Percentiles rank a stretch among this genome's conserved stretches.
Evolutionary conservation across 2,113 vertebrate genomes (phyloP).

Genomic region (Halichoerus grypus): DNA sequence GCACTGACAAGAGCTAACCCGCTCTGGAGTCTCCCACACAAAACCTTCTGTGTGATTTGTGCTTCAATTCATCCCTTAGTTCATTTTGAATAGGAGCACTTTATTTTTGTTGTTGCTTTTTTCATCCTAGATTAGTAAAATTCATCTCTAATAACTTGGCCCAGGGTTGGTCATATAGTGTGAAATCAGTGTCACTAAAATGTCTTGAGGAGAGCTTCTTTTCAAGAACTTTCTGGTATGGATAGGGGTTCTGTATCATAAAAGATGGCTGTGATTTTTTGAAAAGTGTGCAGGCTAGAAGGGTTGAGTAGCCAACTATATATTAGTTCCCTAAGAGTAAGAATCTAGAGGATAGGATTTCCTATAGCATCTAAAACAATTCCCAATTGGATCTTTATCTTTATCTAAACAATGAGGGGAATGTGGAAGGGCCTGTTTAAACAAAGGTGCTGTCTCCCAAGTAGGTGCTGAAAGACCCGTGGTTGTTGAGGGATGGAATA

Average conservation of each 20-base stretch:
- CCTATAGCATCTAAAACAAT: background rate
- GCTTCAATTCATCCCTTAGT: background rate
- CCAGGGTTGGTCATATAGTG: background rate
- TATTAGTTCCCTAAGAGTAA: background rate
- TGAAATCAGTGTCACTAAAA: background rate
- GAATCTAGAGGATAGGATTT: background rate
- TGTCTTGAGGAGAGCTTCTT: background rate
- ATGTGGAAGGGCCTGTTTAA: background rate
- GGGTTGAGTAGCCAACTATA: background rate
- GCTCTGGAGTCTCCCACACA: background rate
- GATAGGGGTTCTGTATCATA: background rate
- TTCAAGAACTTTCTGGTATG: background rate
- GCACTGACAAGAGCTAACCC: background rate
- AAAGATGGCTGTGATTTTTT: background rate
- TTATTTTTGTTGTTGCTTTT: background rate
- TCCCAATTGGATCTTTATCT: background rate
- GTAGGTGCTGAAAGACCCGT: background rate
- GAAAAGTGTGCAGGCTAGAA: background rate
- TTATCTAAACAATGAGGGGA: background rate
- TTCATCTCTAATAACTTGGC: background rate
- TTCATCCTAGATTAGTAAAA: constrained; percentile 7
- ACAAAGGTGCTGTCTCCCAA: background rate
- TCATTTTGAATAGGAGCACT: background rate
- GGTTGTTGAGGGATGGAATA: background rate
- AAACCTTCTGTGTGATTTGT: background rate